Evolutionary conservation across 2,113 vertebrate species (phyloP).

Genomic region (Petromus typicus): DNA sequence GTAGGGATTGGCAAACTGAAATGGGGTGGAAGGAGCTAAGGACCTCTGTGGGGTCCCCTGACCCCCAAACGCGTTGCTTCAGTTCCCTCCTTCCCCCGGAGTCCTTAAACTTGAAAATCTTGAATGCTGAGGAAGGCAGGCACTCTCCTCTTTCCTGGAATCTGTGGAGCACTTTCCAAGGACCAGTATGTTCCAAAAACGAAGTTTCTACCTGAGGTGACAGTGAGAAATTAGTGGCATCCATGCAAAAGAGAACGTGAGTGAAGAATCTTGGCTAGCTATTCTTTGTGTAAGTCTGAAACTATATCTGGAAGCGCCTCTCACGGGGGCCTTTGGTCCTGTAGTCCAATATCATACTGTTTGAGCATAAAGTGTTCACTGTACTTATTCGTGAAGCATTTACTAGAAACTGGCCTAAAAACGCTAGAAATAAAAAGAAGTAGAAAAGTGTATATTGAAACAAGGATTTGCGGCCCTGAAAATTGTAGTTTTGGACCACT

Average conservation of each 20-base stretch:
- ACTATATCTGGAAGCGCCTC: background rate
- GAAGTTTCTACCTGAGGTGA: fast-evolving
- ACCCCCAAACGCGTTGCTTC: background rate
- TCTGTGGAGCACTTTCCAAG: background rate
- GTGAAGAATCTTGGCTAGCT: background rate
- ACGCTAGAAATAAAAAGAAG: background rate
- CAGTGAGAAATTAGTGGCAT: background rate
- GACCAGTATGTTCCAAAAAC: background rate
- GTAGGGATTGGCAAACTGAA: fast-evolving
- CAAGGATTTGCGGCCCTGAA: background rate
- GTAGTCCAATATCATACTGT: background rate
- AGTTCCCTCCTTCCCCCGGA: background rate
- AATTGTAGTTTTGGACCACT: background rate
- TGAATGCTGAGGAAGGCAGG: background rate
- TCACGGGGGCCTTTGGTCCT: no score
- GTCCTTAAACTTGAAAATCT: background rate
- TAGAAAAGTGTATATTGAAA: background rate
- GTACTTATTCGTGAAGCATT: background rate
- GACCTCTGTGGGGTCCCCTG: fast-evolving
- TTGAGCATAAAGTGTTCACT: background rate
- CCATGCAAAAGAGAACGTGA: background rate
- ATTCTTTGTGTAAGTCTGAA: background rate
- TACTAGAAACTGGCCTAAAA: background rate
- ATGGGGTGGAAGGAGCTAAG: background rate
- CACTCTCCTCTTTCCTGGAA: background rate